These are phyloP conservation scores for Drosophila biarmipes DNA, from an alignment of 1,140 invertebrate species.

Conservation along the genomic window DNA sequence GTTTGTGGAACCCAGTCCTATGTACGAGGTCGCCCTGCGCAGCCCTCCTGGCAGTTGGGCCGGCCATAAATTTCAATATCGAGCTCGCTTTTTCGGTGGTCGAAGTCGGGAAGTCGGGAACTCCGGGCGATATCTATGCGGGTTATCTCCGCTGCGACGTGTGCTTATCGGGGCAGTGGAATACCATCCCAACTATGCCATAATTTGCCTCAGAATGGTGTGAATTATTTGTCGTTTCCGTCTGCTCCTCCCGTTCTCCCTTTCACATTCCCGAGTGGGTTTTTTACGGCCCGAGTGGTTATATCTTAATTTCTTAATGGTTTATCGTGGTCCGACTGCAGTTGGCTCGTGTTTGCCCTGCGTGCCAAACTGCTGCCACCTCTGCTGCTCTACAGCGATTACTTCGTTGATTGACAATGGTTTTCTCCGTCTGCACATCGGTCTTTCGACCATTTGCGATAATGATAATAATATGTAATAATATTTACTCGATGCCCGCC, in stretches of 20 bases:
- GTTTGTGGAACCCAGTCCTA: conserved; percentile 45
- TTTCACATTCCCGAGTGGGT: conserved; percentile 24
- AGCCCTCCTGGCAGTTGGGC: conserved; percentile 56
- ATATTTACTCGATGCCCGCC: conserved; percentile 48
- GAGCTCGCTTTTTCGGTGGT: conserved; percentile 28
- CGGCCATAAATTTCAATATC: conserved; percentile 72
- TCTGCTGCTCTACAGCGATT: conserved; percentile 30
- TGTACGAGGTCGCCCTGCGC: conserved; percentile 14
- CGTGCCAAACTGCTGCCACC: conserved; percentile 38
- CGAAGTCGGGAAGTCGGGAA: conserved; percentile 31
- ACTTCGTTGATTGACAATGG: conserved; percentile 74
- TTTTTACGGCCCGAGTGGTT: conserved; percentile 58
- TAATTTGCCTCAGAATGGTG: conserved; percentile 63
- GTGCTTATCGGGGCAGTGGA: conserved; percentile 52
- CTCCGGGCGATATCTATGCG: conserved; percentile 66
- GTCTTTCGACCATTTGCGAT: conserved; percentile 50
- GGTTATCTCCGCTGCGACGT: conserved; percentile 66
- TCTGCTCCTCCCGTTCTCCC: conserved; percentile 49
- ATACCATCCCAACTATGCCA: conserved; percentile 36
- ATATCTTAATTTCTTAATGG: conserved; percentile 80
- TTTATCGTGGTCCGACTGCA: conserved; percentile 72
- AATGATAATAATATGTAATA: conserved; percentile 73
- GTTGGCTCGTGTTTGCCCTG: conserved; percentile 40
- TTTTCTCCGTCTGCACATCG: conserved; percentile 36
- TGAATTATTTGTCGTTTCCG: conserved; percentile 44